phyloP scores from a whole-genome alignment of 2,113 vertebrate species.

The Pseudopodoces humilis region DNA sequence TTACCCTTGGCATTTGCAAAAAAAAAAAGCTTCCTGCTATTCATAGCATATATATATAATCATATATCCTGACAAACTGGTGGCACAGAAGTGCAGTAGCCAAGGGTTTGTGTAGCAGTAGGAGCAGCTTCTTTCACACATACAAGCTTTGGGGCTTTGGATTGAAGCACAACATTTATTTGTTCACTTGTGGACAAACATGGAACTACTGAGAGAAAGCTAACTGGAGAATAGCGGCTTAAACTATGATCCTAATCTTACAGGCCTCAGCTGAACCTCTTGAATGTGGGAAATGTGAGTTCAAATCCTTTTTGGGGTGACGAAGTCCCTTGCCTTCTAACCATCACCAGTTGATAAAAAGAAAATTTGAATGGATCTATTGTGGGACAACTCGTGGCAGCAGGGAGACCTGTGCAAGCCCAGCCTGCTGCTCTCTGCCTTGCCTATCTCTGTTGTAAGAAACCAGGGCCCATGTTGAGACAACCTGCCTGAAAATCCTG shows the following conservation, averaged over 20 bases:
- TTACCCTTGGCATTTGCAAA: background rate
- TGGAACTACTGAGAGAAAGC: background rate
- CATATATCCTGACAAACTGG: background rate
- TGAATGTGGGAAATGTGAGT: background rate
- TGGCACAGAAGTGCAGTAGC: background rate
- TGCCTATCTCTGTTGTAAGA: background rate
- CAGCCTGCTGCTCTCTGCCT: background rate
- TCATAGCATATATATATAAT: background rate
- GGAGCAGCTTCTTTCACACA: background rate
- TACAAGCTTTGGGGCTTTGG: background rate
- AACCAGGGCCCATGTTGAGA: accelerated
- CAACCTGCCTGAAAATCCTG: background rate
- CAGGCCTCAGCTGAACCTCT: background rate
- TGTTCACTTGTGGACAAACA: background rate
- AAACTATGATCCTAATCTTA: background rate
- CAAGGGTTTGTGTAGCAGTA: background rate
- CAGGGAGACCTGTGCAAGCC: background rate
- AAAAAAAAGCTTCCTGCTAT: background rate
- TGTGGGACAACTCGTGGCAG: background rate
- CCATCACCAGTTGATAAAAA: background rate
- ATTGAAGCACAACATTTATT: background rate
- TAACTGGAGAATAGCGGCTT: background rate
- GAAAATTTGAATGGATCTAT: background rate
- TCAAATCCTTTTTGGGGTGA: background rate
- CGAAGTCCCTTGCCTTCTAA: background rate